A percentile compares a stretch with the other conserved stretches of the same genome.
phyloP scores from a whole-genome alignment of 2,113 vertebrate species.

The Tenebrosternarchus preto region DNA sequence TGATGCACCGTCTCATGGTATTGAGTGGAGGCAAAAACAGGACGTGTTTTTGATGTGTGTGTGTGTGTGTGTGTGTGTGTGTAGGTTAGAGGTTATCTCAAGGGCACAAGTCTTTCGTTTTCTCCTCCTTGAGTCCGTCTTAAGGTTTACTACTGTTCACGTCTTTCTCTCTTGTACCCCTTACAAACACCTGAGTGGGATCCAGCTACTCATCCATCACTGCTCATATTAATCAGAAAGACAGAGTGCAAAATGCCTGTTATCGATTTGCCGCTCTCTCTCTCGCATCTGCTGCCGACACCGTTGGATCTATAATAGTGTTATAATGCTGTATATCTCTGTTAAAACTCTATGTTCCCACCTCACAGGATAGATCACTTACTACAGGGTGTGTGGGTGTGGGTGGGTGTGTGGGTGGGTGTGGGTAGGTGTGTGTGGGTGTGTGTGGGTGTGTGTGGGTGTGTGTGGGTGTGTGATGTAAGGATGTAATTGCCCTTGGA shows the following conservation, averaged over 20 bases:
- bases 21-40: background rate
- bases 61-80: no score
- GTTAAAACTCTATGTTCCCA: slow-evolving; percentile 37
- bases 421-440: background rate
- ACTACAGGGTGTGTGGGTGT: no score
- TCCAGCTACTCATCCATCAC: background rate
- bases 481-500: background rate
- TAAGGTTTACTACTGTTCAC: no score
- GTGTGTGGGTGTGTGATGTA: background rate
- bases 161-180: background rate
- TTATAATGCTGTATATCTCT: slow-evolving; percentile 30
- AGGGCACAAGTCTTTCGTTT: slow-evolving; percentile 20
- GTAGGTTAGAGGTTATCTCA: slow-evolving; percentile 14
- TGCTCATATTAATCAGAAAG: slow-evolving; percentile 45
- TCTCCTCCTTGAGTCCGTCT: no score
- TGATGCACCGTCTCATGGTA: background rate
- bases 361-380: slow-evolving; percentile 27
- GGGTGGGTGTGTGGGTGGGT: no score
- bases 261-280: slow-evolving; percentile 32
- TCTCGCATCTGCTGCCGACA: slow-evolving; percentile 25
- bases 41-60: no score
- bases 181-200: no score
- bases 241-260: slow-evolving; percentile 19
- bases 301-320: slow-evolving; percentile 29
- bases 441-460: slow-evolving; percentile 24